Conservation (phyloP, 2,888 invertebrate species). For the Apoderus coryli region DNA sequence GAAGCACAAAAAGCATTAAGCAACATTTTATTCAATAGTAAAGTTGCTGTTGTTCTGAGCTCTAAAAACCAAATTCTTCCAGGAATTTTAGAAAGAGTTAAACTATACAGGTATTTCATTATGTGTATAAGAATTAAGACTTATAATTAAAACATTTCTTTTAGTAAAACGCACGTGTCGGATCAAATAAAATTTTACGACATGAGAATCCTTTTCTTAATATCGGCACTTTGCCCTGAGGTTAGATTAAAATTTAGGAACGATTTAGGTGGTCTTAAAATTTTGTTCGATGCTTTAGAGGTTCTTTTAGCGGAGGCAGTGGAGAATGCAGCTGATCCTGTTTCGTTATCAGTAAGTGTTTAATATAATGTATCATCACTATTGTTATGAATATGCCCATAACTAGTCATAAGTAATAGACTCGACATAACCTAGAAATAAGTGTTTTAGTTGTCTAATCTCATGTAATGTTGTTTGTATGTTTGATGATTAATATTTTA, state of each 20-base stretch:
- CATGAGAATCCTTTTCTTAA: slow-evolving; percentile 73
- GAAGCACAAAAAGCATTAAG: slow-evolving; percentile 82
- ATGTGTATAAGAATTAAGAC: neutral
- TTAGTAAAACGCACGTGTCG: slow-evolving; percentile 42
- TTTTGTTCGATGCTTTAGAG: slow-evolving; percentile 52
- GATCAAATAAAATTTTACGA: slow-evolving; percentile 72
- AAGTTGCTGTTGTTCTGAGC: slow-evolving; percentile 44
- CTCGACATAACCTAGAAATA: no score
- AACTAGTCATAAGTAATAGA: no score
- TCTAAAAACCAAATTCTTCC: slow-evolving; percentile 44
- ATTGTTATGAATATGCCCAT: no score
- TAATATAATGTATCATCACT: no score
- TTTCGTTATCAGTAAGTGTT: slow-evolving; percentile 16
- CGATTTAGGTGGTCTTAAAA: slow-evolving; percentile 53
- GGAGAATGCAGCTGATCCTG: slow-evolving; percentile 17
- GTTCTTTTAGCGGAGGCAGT: slow-evolving; percentile 39
- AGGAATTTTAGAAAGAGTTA: slow-evolving; percentile 56
- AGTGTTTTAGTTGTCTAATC: no score
- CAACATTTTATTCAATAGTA: slow-evolving; percentile 72
- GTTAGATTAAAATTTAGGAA: slow-evolving; percentile 49
- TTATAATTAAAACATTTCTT: slow-evolving; percentile 11
- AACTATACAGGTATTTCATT: slow-evolving; percentile 38
- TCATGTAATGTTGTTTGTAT: no score
- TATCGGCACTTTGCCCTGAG: slow-evolving; percentile 68
- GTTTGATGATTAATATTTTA: no score